Percentiles rank a stretch among this genome's conserved stretches.
Conservation (phyloP, 2,888 invertebrate genomes). For the Lydus trimaculatus region DNA sequence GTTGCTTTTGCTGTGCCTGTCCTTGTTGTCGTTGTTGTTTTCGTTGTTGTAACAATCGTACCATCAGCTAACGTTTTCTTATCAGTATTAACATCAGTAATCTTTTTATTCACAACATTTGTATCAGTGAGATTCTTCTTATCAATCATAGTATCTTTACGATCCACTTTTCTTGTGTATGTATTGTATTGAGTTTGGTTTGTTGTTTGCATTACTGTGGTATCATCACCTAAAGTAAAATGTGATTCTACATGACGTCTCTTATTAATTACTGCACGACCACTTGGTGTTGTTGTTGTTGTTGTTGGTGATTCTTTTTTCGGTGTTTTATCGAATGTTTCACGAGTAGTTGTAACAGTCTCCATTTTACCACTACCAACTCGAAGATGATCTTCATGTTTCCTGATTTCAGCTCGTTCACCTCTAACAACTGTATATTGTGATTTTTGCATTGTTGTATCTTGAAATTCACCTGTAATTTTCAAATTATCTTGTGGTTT, state of each 20-base stretch:
- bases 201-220: constrained; percentile 64
- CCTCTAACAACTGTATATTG: constrained; percentile 61
- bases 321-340: constrained; percentile 65
- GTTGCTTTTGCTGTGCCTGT: constrained; percentile 45
- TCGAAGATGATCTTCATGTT: constrained; percentile 63
- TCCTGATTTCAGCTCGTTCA: constrained; percentile 61
- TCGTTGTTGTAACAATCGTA: constrained; percentile 63
- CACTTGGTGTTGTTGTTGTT: constrained; percentile 62
- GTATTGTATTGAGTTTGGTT: constrained; percentile 66
- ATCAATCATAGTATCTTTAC: constrained; percentile 38
- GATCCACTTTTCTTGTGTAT: constrained; percentile 49
- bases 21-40: constrained; percentile 62
- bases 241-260: constrained; percentile 73
- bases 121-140: constrained; percentile 34
- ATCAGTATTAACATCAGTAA: constrained; percentile 50
- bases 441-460: constrained; percentile 59
- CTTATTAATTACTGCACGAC: constrained; percentile 60
- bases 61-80: constrained; percentile 64
- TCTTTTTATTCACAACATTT: constrained; percentile 34
- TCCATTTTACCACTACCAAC: constrained; percentile 64
- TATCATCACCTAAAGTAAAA: constrained; percentile 68
- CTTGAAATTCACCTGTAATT: constrained; percentile 63
- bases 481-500: constrained; percentile 67
- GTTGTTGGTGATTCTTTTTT: constrained; percentile 62
- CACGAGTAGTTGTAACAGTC: constrained; percentile 61